phyloP scores from a whole-genome alignment of 2,113 vertebrate species.

The Haliaeetus leucogaster region DNA sequence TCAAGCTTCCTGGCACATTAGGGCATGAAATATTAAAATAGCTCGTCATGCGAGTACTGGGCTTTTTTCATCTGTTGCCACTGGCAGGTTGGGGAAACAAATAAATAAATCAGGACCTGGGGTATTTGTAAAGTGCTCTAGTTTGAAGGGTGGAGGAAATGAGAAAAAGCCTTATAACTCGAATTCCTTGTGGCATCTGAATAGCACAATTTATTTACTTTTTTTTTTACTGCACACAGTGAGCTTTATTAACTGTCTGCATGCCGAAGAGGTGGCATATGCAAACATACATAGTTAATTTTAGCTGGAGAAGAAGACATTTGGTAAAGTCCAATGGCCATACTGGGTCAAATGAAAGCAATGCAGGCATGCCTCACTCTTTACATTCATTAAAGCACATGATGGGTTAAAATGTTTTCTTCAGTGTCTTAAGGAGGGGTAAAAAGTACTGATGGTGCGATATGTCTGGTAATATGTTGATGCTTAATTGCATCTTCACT shows the following conservation, averaged over 20 bases:
- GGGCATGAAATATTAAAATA: not conserved
- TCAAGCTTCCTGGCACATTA: not conserved
- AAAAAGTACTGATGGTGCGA: not conserved
- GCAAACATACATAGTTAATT: not conserved
- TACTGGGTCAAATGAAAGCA: not conserved
- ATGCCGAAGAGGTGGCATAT: accelerated
- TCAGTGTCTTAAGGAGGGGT: not conserved
- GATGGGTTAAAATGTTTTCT: not conserved
- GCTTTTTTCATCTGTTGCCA: not conserved
- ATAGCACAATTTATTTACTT: not conserved
- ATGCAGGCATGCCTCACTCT: not conserved
- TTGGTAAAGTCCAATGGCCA: not conserved
- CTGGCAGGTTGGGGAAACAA: not conserved
- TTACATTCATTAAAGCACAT: not conserved
- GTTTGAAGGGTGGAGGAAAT: not conserved
- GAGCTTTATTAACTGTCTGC: not conserved
- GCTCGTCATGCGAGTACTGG: not conserved
- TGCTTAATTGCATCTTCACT: not conserved
- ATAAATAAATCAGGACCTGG: not conserved
- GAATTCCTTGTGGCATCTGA: not conserved
- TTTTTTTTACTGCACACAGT: not conserved
- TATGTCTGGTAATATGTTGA: not conserved
- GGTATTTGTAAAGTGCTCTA: not conserved
- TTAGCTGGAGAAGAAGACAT: not conserved
- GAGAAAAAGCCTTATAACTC: not conserved